Percentiles rank a stretch among this genome's conserved stretches.
Evolutionary conservation across 2,113 vertebrate species (phyloP).

Genomic region (Cyphomyrus plagiostoma): DNA sequence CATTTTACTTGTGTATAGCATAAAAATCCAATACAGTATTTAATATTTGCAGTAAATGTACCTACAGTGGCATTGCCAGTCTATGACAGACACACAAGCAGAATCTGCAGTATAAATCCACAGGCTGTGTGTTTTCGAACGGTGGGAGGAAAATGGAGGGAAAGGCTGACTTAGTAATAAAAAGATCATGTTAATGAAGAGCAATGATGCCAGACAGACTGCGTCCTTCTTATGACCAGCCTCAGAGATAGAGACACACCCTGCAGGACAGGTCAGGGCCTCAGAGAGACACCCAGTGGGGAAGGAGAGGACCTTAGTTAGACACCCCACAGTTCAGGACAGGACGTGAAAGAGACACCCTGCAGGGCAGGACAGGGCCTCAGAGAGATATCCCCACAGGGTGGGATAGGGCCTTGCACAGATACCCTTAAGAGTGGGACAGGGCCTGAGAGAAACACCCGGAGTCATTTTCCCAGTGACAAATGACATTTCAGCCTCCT

Average conservation of each 20-base stretch:
- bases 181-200: neutral
- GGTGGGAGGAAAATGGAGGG: neutral
- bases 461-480: neutral
- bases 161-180: neutral
- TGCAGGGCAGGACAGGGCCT: conserved; percentile 28
- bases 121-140: neutral
- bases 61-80: neutral
- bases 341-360: neutral
- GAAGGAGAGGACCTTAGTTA: neutral
- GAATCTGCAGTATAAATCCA: neutral
- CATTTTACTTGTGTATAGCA: neutral
- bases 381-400: neutral
- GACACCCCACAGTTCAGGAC: conserved; percentile 26
- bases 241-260: neutral
- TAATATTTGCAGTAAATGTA: neutral
- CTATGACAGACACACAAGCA: neutral
- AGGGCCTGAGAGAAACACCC: neutral
- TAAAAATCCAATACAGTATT: neutral
- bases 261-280: neutral
- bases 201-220: neutral
- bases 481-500: neutral
- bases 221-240: neutral
- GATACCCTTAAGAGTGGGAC: neutral
- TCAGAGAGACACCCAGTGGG: conserved; percentile 6
- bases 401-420: neutral